Evolutionary conservation across 2,888 invertebrate species (phyloP).

Genomic region (Drepana falcataria): DNA sequence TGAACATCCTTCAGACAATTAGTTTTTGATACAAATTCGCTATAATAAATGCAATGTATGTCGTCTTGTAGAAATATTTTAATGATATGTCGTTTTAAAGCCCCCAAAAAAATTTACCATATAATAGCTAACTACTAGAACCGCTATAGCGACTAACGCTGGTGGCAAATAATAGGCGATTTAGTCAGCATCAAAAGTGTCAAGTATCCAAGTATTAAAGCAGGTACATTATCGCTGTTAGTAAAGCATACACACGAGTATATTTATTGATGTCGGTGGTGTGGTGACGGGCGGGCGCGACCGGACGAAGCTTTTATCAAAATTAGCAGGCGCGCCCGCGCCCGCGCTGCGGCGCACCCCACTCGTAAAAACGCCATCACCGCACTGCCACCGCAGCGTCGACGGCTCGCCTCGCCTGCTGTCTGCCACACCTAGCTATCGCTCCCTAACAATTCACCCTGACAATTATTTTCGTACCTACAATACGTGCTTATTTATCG

Average conservation of each 20-base stretch:
- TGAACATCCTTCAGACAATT: no score
- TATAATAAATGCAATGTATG: no score
- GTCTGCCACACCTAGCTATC: slow-evolving; percentile 63
- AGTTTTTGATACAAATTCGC: no score
- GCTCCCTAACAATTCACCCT: slow-evolving; percentile 56
- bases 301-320: slow-evolving; percentile 75
- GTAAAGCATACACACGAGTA: slow-evolving; percentile 21
- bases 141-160: no score
- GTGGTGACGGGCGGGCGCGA: slow-evolving; percentile 56
- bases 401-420: slow-evolving; percentile 34
- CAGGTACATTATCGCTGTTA: neutral
- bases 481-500: neutral
- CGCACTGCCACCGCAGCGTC: slow-evolving; percentile 53
- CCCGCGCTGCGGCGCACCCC: slow-evolving; percentile 54
- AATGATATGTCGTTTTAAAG: no score
- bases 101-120: no score
- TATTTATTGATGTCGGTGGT: slow-evolving; percentile 49
- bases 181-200: neutral
- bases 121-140: no score
- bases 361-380: slow-evolving; percentile 73
- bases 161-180: no score
- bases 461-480: slow-evolving; percentile 10
- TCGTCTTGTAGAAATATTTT: no score
- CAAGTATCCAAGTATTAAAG: neutral
- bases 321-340: slow-evolving; percentile 72